These are phyloP conservation scores for Cepphus grylle DNA, from an alignment of 2,113 vertebrate species.

Conservation along the genomic window DNA sequence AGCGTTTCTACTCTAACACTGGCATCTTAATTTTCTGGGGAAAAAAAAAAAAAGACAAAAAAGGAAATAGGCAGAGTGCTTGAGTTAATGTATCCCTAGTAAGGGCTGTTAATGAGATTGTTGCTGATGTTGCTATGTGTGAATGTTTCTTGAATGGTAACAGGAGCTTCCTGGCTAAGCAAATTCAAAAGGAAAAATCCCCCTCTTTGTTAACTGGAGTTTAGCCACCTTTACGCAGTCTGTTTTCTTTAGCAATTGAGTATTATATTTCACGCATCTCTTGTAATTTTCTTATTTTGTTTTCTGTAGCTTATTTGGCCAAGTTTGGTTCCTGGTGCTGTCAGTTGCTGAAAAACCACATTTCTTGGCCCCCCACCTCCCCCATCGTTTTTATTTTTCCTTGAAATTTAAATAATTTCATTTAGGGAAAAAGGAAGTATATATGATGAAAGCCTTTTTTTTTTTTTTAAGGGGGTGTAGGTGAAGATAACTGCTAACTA, in stretches of 20 bases:
- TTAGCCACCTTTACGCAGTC: background rate
- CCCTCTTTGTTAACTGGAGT: constrained; percentile 32
- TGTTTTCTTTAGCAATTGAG: constrained; percentile 41
- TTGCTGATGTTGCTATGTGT: constrained; percentile 30
- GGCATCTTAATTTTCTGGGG: background rate
- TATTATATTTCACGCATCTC: constrained; percentile 14
- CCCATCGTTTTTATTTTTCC: background rate
- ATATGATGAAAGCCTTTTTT: background rate
- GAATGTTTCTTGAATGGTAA: constrained; percentile 45
- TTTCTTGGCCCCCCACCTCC: background rate
- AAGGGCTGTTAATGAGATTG: constrained; percentile 22
- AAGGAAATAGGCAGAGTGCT: background rate
- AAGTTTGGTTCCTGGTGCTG: background rate
- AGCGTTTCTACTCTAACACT: background rate
- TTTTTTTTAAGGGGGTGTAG: background rate
- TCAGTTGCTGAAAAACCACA: background rate
- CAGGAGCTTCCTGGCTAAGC: constrained; percentile 49
- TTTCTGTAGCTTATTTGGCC: background rate
- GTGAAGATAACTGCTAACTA: background rate
- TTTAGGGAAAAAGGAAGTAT: background rate
- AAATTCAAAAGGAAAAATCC: constrained; percentile 50
- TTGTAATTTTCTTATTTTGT: constrained; percentile 4
- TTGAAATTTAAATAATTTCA: background rate
- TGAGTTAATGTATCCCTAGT: background rate
- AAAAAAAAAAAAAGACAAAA: background rate